Base-by-base conservation (phyloP, 2,113 vertebrate species). In the Chaetura pelagica region DNA sequence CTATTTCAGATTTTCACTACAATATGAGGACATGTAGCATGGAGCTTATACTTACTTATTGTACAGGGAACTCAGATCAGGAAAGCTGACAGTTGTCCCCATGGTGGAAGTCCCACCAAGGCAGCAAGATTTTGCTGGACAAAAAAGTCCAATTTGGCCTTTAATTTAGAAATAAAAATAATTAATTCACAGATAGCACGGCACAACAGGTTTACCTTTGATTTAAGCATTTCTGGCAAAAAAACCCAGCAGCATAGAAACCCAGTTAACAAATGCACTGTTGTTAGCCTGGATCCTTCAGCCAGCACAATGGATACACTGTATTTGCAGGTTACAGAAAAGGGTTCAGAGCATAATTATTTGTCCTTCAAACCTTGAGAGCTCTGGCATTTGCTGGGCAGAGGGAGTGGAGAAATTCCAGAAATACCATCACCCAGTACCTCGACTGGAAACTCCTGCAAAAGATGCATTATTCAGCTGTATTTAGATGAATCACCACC, bases 351-450 rank as follows among this genome's bases (percentile, higher is more conserved):
- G 66, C 52, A 84, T 63, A 93, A 67, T 73, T 78, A 51, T 84
- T 94, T 91, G 69, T 91, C 73, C 66, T 91, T 89, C 81, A 96
- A 64, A 89, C 38, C 30, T 84, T 87, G 57, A 87, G 38, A 93
- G 57, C 29, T 81, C 78, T 81, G 81, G 51, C 27, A 93, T 76
- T 81, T 5, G 2, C 61, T 72, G 44, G 67, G 52, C 57, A 84
- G 57, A 91, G 68, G 74, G 87, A 87, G 87, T 2, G 4, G 84
- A 52, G 52, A 82, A 84, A 96, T 91, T 94, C 96, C 95, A 95
- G 52, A 52, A 90, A 94, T 95, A 64, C 81, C 81, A 79, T 49
- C 58, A 72, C 8, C 0, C 0, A 95, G 78, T 68, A 44, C 62
- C 75, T 93, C 63, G 49, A 32, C 79, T 88, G 75, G 85, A 88